Conservation (phyloP, 2,113 vertebrate species). For the Myrmecophaga tridactyla region DNA sequence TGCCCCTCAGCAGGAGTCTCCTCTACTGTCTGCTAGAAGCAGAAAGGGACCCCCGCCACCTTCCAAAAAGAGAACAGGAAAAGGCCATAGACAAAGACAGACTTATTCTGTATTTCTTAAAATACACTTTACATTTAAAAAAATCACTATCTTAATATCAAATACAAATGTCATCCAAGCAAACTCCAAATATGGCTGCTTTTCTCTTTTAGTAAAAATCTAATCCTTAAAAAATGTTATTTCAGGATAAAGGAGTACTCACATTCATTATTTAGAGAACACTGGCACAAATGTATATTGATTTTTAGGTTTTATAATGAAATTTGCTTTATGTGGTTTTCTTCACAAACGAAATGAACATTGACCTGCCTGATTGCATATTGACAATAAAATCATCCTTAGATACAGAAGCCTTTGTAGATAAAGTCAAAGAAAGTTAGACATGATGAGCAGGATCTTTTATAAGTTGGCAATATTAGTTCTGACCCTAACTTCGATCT, state of each 20-base stretch:
- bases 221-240: slow-evolving; percentile 41
- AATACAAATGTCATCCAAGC: slow-evolving; percentile 16
- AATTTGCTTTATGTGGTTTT: slow-evolving; percentile 73
- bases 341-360: slow-evolving; percentile 76
- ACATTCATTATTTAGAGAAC: slow-evolving; percentile 63
- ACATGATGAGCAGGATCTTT: slow-evolving; percentile 47
- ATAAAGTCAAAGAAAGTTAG: slow-evolving; percentile 58
- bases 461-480: slow-evolving; percentile 6
- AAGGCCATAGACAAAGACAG: too few relatives aligned
- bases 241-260: slow-evolving; percentile 42
- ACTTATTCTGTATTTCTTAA: too few relatives aligned
- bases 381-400: slow-evolving; percentile 74
- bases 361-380: slow-evolving; percentile 71
- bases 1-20: too few relatives aligned
- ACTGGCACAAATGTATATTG: slow-evolving; percentile 56
- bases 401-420: slow-evolving; percentile 41
- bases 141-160: not conserved
- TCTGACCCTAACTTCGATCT: slow-evolving; percentile 17
- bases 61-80: too few relatives aligned
- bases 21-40: too few relatives aligned
- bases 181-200: not conserved
- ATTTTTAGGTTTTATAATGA: slow-evolving; percentile 73
- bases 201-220: slow-evolving; percentile 23
- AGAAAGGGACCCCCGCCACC: too few relatives aligned
- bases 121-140: too few relatives aligned